Evolutionary conservation across 2,113 vertebrate species (phyloP).

Genomic region (Gobio gobio): DNA sequence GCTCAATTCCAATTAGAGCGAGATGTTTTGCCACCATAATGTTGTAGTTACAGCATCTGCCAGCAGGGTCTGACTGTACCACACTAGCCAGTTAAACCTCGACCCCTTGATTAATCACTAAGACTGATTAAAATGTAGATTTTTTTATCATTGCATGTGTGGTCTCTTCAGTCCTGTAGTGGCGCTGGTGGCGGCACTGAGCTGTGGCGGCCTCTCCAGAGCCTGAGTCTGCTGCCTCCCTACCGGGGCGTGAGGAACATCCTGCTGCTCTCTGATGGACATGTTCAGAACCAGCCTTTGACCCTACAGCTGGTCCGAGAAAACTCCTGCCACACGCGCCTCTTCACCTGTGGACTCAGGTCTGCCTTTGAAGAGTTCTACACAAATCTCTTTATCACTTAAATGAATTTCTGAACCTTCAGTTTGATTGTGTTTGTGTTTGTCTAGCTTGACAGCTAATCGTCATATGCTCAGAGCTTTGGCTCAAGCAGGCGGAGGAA

Average conservation of each 20-base stretch:
- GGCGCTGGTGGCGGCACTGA: conserved; percentile 84
- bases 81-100: too few relatives aligned
- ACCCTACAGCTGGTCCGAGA: conserved; percentile 79
- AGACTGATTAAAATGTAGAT: too few relatives aligned
- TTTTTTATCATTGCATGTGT: background rate
- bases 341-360: conserved; percentile 86
- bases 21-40: too few relatives aligned
- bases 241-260: conserved; percentile 78
- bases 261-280: conserved; percentile 86
- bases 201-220: conserved; percentile 83
- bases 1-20: too few relatives aligned
- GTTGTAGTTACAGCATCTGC: too few relatives aligned
- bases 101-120: too few relatives aligned
- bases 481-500: conserved; percentile 83
- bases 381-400: conserved; percentile 47
- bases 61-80: too few relatives aligned
- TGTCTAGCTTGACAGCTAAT: conserved; percentile 83
- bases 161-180: conserved; percentile 66
- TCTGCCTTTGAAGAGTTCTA: conserved; percentile 54
- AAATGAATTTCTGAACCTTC: background rate
- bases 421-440: conserved; percentile 4
- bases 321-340: conserved; percentile 76
- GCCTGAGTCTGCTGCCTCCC: conserved; percentile 80
- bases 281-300: conserved; percentile 80
- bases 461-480: conserved; percentile 84